Evolutionary conservation across 2,888 invertebrate species (phyloP).

Genomic region (Sipha maydis): DNA sequence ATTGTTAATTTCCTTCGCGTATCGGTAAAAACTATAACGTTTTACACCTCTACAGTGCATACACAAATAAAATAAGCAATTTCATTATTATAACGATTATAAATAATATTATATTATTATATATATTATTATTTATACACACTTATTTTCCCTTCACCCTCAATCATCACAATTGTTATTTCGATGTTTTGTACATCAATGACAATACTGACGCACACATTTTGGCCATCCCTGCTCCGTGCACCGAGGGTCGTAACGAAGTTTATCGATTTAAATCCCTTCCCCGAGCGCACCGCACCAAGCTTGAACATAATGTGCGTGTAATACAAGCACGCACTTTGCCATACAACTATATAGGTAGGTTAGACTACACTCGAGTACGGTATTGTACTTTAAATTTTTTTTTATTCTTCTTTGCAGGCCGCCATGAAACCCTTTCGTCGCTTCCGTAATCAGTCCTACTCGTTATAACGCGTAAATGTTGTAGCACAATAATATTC

Average conservation of each 20-base stretch:
- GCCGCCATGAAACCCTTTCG: no score
- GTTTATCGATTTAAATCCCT: neutral
- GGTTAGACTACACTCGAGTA: no score
- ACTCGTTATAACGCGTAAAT: no score
- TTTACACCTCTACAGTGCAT: no score
- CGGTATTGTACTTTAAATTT: neutral
- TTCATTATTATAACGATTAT: no score
- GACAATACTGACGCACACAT: neutral
- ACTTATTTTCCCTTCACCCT: neutral
- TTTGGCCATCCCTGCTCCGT: neutral
- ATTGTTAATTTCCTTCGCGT: neutral
- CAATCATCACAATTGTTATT: no score
- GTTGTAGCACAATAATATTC: no score
- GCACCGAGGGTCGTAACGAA: neutral
- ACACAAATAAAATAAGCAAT: no score
- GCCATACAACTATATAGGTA: neutral
- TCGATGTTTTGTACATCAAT: no score
- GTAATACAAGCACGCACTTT: neutral
- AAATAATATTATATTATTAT: neutral
- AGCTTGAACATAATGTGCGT: neutral
- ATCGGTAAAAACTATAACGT: neutral
- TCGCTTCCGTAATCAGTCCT: no score
- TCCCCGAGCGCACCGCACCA: neutral
- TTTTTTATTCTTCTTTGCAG: no score
- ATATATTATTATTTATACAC: no score